Conservation (phyloP, 2,113 vertebrate species). For the Caloenas nicobarica region DNA sequence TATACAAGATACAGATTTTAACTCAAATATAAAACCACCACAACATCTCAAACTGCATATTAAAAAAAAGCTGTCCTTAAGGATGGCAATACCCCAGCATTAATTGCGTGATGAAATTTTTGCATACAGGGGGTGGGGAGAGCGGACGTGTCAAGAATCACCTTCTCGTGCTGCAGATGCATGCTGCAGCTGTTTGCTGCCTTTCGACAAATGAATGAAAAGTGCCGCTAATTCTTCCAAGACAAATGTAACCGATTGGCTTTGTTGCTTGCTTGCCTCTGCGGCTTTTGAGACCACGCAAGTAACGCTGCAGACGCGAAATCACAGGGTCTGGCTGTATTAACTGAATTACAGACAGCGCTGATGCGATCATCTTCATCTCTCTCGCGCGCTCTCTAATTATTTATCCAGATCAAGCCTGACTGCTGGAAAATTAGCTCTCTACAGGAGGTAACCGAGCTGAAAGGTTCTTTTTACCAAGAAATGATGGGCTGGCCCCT, state of each 20-base stretch:
- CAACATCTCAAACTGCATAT: background rate
- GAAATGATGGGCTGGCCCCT: slow-evolving; percentile 74
- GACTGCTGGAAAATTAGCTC: slow-evolving; percentile 85
- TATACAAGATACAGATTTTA: background rate
- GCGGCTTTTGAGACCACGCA: slow-evolving; percentile 53
- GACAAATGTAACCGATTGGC: slow-evolving; percentile 72
- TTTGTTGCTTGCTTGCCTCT: slow-evolving; percentile 69
- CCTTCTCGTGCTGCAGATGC: slow-evolving; percentile 29
- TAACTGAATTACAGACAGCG: slow-evolving; percentile 70
- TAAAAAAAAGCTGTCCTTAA: background rate
- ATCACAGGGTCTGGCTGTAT: slow-evolving; percentile 65
- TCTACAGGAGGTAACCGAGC: slow-evolving; percentile 79
- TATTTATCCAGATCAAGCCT: slow-evolving; percentile 83
- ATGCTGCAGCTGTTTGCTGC: slow-evolving; percentile 49
- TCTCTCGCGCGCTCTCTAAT: slow-evolving; percentile 74
- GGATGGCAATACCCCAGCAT: background rate
- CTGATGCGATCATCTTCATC: slow-evolving; percentile 68
- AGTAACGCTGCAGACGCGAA: slow-evolving; percentile 45
- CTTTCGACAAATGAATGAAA: slow-evolving; percentile 60
- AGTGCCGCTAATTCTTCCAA: slow-evolving; percentile 71
- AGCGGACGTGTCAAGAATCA: background rate
- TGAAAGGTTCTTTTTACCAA: slow-evolving; percentile 80
- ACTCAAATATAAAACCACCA: background rate
- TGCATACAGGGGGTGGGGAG: background rate
- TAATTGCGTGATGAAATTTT: background rate